These are phyloP conservation scores for Cheilosia soror DNA, from an alignment of 2,888 invertebrate species.

Conservation along the genomic window DNA sequence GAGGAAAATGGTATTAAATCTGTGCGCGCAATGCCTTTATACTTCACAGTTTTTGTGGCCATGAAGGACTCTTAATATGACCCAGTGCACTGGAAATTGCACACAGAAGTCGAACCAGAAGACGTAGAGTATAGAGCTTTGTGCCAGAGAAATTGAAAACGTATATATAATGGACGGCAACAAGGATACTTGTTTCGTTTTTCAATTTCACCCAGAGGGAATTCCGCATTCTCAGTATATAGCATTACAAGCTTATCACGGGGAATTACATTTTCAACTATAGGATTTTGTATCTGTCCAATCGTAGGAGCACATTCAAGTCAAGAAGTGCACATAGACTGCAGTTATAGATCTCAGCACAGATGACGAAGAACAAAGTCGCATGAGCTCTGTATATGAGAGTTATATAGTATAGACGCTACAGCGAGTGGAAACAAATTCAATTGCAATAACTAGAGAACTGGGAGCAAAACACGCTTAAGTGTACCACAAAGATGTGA, in stretches of 20 bases:
- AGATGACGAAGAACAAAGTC: conserved; percentile 42
- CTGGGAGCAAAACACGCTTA: background rate
- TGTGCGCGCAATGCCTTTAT: conserved; percentile 24
- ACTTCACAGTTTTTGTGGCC: conserved; percentile 17
- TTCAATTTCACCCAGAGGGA: conserved; percentile 19
- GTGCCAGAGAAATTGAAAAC: conserved; percentile 61
- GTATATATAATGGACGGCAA: conserved; percentile 3
- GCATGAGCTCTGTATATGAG: background rate
- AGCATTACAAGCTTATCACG: conserved; percentile 69
- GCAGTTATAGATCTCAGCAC: conserved; percentile 25
- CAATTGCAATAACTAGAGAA: conserved; percentile 27
- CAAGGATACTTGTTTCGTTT: conserved; percentile 21
- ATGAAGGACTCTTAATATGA: conserved; percentile 67
- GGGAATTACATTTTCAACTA: conserved; percentile 72
- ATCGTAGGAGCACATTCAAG: conserved; percentile 11
- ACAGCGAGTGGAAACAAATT: conserved; percentile 34
- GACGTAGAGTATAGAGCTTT: conserved; percentile 36
- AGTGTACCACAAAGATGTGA: background rate
- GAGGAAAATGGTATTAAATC: conserved; percentile 36
- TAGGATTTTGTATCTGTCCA: conserved; percentile 39
- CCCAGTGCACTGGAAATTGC: conserved; percentile 71
- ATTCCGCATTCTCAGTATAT: conserved; percentile 28
- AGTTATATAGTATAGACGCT: background rate
- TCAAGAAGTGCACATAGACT: conserved; percentile 17
- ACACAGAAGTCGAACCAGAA: conserved; percentile 57